These are phyloP conservation scores for Lycaena phlaeas DNA, from an alignment of 2,888 invertebrate species.

Conservation along the genomic window DNA sequence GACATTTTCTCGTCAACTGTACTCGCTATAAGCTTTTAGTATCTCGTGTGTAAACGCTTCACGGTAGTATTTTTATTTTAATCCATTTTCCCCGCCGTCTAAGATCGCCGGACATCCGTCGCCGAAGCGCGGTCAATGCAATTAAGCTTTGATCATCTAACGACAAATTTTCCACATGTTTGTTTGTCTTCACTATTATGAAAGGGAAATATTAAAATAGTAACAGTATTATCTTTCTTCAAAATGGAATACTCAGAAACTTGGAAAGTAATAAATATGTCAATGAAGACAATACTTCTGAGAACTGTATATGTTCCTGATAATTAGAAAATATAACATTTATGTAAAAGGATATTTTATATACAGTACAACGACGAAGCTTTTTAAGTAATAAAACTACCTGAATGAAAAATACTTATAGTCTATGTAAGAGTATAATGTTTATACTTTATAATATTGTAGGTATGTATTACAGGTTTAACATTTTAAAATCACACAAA, in stretches of 20 bases:
- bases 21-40: slow-evolving; percentile 6
- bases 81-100: slow-evolving; percentile 55
- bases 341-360: no score
- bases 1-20: not conserved
- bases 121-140: slow-evolving; percentile 54
- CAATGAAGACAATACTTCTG: no score
- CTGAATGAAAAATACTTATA: not conserved
- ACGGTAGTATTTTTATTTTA: slow-evolving; percentile 47
- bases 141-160: slow-evolving; percentile 66
- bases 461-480: no score
- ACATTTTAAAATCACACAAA: no score
- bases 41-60: slow-evolving; percentile 16
- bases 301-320: no score
- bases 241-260: not conserved
- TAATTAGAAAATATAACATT: no score
- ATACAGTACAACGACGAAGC: no score
- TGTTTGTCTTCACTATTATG: slow-evolving; percentile 26
- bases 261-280: not conserved
- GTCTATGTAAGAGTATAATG: no score
- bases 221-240: not conserved
- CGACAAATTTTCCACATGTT: slow-evolving; percentile 49
- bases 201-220: slow-evolving; percentile 8
- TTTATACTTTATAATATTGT: no score
- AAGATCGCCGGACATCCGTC: slow-evolving; percentile 55
- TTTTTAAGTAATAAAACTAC: not conserved